A percentile compares a stretch with the other conserved stretches of the same genome.
Conservation (phyloP, 2,113 vertebrate species). For the Blennius ocellaris region DNA sequence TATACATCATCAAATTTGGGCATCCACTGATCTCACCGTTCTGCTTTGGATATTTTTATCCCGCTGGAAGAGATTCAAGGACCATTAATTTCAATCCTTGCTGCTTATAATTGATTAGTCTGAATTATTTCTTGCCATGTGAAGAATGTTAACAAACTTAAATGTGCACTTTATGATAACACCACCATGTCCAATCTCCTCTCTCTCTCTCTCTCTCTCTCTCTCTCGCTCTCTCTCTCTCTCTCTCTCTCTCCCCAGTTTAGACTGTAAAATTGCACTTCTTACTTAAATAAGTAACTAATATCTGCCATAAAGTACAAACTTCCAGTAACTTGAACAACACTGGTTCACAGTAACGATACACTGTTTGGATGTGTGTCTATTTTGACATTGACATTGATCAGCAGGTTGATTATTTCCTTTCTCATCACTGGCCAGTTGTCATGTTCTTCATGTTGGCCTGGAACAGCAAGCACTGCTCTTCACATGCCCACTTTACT, state of each 20-base stretch:
- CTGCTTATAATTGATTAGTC: slow-evolving; percentile 63
- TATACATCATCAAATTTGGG: background rate
- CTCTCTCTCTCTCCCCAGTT: background rate
- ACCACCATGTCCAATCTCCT: slow-evolving; percentile 31
- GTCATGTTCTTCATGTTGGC: background rate
- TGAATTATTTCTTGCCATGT: slow-evolving; percentile 63
- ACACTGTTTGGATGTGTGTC: too few species aligned
- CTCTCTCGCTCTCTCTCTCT: background rate
- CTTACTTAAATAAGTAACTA: too few species aligned
- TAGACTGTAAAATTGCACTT: too few species aligned
- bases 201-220: background rate
- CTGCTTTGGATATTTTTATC: background rate
- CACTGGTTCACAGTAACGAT: too few species aligned
- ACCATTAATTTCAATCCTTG: slow-evolving; percentile 50
- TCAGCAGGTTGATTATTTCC: background rate
- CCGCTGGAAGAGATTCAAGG: slow-evolving; percentile 25
- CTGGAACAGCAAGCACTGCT: slow-evolving; percentile 14
- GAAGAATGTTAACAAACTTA: slow-evolving; percentile 69
- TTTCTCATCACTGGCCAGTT: background rate
- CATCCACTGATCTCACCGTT: slow-evolving; percentile 46
- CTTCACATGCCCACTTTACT: slow-evolving; percentile 33
- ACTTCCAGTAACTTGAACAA: too few species aligned
- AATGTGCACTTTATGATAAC: slow-evolving; percentile 48
- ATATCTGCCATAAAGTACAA: too few species aligned
- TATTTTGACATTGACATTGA: too few species aligned